Evolutionary conservation across 2,888 invertebrate genomes (phyloP), one percentile per base, ranked within the genome.

Genomic region (Lasioglossum calceatum): DNA sequence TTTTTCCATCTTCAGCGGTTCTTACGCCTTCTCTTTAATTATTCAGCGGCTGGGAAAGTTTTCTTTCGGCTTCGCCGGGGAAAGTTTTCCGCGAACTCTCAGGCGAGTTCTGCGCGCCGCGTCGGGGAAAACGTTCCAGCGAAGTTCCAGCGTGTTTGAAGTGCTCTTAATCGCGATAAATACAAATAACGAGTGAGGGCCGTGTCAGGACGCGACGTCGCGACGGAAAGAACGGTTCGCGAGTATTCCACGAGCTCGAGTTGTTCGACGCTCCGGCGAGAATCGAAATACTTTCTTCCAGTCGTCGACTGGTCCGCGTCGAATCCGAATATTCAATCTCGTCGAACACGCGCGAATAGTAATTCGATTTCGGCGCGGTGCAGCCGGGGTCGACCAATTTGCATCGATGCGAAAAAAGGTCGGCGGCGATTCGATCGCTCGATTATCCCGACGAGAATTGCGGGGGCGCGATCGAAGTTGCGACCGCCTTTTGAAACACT

Each of bases 11-110:
- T 61, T 42, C 61, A 50, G 39, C 71, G 58, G 2, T 54, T 14
- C 73, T 75, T 75, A 58, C 81, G 39, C 81, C 75, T 81, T 32
- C 83, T 74, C 71, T 81, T 83, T 83, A 83, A 83, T 81, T 83
- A 83, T 83, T 83, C 83, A 70, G 36, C 32, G 19, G 67, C 67
- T 19, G 19, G 67, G 67, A 36, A 67, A 67, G 67, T 67, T 67
- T 67, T 36, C 67, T 67, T 67, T 67, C 67, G 36, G 67, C 67
- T 36, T 36, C 19, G 32, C 61, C 54, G 8, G 2, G 67, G 32
- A 67, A 67, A 67, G 19, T 67, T 67, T 3, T 4, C 67, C 67
- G 3, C 36, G 23, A 67, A 10, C 36, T 67, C 67, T 36, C 19
- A 3, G 36, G 32, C 16, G 16, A 64, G 32, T 64, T 67, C 23